Conservation (phyloP, 2,888 invertebrate genomes). For the Junonia oenone region DNA sequence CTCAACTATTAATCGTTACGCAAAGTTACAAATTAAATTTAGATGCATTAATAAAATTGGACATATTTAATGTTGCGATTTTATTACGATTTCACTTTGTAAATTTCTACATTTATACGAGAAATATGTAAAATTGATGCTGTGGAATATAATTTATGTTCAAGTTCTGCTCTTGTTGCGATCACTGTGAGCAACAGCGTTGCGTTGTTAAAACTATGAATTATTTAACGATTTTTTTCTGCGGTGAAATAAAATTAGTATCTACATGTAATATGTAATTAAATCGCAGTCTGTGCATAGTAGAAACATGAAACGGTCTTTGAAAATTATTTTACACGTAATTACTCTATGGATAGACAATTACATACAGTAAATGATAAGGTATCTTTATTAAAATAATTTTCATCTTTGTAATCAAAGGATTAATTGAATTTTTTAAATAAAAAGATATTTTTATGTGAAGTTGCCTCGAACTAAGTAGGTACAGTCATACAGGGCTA, state of each 20-base stretch:
- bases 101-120: constrained; percentile 7
- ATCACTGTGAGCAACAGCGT: background rate
- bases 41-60: background rate
- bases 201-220: background rate
- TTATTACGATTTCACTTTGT: constrained; percentile 6
- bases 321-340: background rate
- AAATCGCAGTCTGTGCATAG: background rate
- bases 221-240: background rate
- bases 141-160: background rate
- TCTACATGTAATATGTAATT: background rate
- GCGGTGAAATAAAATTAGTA: background rate
- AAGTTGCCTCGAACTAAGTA: no score
- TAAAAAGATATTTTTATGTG: no score
- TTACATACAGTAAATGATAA: no score
- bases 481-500: no score
- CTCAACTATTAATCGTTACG: background rate
- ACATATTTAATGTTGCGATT: background rate
- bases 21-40: background rate
- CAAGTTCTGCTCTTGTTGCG: background rate
- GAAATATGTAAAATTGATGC: constrained; percentile 11
- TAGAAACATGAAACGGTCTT: background rate
- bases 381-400: no score
- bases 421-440: no score
- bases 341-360: no score
- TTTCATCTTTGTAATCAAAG: no score